A percentile compares a stretch with the other conserved stretches of the same genome.
These are phyloP conservation scores for Phyllopteryx taeniolatus DNA, from an alignment of 2,113 vertebrate genomes.

Conservation along the genomic window DNA sequence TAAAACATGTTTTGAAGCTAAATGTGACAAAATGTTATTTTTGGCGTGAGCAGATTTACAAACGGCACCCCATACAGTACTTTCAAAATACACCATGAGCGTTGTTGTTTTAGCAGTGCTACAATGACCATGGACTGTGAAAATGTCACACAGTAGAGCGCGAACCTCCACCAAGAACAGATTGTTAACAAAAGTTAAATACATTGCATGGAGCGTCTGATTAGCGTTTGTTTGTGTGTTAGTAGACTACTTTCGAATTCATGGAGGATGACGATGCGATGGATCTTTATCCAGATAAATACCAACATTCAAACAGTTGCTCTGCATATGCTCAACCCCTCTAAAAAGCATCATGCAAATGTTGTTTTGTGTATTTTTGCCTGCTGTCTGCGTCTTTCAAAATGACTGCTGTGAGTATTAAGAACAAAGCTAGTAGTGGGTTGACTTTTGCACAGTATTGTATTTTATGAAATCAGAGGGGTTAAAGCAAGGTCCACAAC, in stretches of 20 bases:
- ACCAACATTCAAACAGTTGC: neutral
- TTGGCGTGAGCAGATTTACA: no score
- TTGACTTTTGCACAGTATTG: neutral
- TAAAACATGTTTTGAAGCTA: no score
- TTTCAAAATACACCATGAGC: neutral
- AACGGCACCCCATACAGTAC: no score
- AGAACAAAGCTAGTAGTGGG: neutral
- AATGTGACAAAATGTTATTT: no score
- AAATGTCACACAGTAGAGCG: neutral
- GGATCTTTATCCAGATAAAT: neutral
- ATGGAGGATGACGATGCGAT: neutral
- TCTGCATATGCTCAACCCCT: neutral
- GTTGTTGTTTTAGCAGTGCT: neutral
- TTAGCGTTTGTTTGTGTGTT: neutral
- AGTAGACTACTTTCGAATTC: neutral
- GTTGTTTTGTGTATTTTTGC: neutral
- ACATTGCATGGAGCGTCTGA: neutral
- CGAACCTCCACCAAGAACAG: neutral
- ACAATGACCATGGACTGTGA: neutral
- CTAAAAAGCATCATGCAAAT: neutral
- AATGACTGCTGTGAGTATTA: neutral
- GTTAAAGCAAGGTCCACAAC: slow-evolving; percentile 10
- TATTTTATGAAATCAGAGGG: slow-evolving; percentile 17
- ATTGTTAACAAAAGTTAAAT: neutral
- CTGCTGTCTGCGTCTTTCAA: neutral